phyloP scores from a whole-genome alignment of 2,888 invertebrate species.

The Diarsia rubi region DNA sequence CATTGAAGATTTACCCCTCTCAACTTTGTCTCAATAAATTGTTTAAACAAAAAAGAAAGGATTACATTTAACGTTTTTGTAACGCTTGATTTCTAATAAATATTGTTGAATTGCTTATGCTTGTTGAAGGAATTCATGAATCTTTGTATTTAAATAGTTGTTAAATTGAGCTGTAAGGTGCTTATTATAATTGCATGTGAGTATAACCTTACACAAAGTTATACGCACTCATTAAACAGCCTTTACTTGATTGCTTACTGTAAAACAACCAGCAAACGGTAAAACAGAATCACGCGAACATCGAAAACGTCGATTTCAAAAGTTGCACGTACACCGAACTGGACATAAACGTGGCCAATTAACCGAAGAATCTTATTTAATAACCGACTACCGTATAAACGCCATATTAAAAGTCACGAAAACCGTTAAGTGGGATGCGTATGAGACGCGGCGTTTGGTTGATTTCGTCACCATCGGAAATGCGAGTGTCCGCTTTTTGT shows the following conservation, averaged over 20 bases:
- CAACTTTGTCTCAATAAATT: constrained; percentile 50
- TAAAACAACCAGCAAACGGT: constrained; percentile 76
- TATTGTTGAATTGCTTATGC: constrained; percentile 6
- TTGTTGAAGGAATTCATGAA: constrained; percentile 21
- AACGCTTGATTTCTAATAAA: constrained; percentile 8
- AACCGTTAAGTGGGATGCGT: constrained; percentile 86
- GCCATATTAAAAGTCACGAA: constrained; percentile 84
- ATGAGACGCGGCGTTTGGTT: constrained; percentile 75
- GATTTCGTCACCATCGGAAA: constrained; percentile 85
- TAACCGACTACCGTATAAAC: constrained; percentile 87
- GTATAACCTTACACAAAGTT: constrained; percentile 62
- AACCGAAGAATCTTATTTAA: constrained; percentile 86
- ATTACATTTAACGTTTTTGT: constrained; percentile 12
- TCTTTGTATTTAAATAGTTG: constrained; percentile 28
- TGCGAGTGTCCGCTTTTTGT: constrained; percentile 81
- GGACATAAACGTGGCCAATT: constrained; percentile 83
- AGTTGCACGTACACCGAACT: constrained; percentile 76
- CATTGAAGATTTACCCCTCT: constrained; percentile 79
- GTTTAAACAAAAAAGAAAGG: constrained; percentile 36
- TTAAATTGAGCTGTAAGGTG: constrained; percentile 56
- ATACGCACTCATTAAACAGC: constrained; percentile 71
- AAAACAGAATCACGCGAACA: constrained; percentile 74
- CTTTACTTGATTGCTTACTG: constrained; percentile 74
- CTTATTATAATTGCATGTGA: constrained; percentile 57
- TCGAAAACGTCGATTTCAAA: constrained; percentile 79